phyloP scores from a whole-genome alignment of 2,797 vertebrate species.

The Melanotaenia nigrans region DNA sequence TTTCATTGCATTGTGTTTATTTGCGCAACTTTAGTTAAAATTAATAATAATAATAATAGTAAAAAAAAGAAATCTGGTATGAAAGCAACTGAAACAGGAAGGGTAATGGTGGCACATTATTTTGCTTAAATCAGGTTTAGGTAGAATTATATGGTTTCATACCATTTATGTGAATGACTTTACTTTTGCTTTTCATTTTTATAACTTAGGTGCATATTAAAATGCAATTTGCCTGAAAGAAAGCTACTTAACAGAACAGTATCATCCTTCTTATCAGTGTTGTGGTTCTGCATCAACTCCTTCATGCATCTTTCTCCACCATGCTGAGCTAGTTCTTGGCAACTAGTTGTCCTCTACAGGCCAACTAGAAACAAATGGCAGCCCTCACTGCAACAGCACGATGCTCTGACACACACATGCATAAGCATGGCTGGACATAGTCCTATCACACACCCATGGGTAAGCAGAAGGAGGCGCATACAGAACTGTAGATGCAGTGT shows the following conservation, averaged over 20 bases:
- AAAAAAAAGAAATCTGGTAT: too few relatives aligned
- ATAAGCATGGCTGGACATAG: slow-evolving; percentile 43
- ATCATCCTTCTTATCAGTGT: slow-evolving; percentile 35
- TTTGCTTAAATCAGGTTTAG: too few relatives aligned
- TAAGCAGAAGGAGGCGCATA: slow-evolving; percentile 40
- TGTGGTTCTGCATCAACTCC: slow-evolving; percentile 26
- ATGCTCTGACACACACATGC: slow-evolving; percentile 59
- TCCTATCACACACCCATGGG: slow-evolving; percentile 41
- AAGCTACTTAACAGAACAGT: slow-evolving; percentile 11
- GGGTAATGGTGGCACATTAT: too few relatives aligned
- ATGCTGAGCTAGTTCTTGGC: slow-evolving; percentile 61
- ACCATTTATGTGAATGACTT: not conserved
- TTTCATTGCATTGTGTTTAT: too few relatives aligned
- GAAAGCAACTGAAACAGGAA: too few relatives aligned
- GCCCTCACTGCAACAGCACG: slow-evolving; percentile 53
- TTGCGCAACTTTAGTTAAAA: too few relatives aligned
- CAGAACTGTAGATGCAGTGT: slow-evolving; percentile 26
- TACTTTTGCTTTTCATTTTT: not conserved
- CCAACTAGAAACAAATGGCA: slow-evolving; percentile 75
- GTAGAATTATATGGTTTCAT: too few relatives aligned
- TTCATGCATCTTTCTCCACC: slow-evolving; percentile 25
- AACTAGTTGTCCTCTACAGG: slow-evolving; percentile 50
- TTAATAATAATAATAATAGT: too few relatives aligned
- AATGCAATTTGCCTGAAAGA: slow-evolving; percentile 13
- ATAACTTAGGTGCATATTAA: not conserved